Conservation (phyloP, 2,113 vertebrate genomes). For the Ceyx melanurus region DNA sequence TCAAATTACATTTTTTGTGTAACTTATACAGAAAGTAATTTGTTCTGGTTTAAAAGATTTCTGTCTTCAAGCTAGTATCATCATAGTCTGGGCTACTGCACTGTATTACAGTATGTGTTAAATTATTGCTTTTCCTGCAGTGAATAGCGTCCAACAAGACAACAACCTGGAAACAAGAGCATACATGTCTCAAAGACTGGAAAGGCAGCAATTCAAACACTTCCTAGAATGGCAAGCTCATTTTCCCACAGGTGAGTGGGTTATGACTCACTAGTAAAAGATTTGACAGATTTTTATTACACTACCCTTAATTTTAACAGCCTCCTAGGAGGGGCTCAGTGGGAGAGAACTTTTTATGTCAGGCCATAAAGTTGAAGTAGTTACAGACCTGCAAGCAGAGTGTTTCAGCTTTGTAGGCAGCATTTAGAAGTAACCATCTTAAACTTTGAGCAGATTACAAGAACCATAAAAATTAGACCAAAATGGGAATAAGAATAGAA, state of each 20-base stretch:
- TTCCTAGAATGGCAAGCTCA: not conserved
- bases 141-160: not conserved
- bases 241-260: not conserved
- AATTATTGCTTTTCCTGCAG: not conserved
- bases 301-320: slow-evolving; percentile 23
- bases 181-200: not conserved
- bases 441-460: not conserved
- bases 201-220: not conserved
- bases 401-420: not conserved
- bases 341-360: not conserved
- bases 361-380: not conserved
- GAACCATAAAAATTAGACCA: not conserved
- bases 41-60: not conserved
- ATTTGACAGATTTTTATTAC: slow-evolving; percentile 13
- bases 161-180: not conserved
- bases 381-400: not conserved
- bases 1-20: not conserved
- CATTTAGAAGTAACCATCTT: not conserved
- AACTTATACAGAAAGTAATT: not conserved
- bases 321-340: not conserved
- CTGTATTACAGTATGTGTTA: not conserved
- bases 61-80: not conserved
- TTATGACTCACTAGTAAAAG: slow-evolving; percentile 10
- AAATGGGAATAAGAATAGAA: not conserved
- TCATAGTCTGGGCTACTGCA: not conserved